Evolutionary conservation across 2,888 invertebrate species (phyloP), one percentile per base, ranked within the genome.

Genomic region (Lycocerus yunnanus): DNA sequence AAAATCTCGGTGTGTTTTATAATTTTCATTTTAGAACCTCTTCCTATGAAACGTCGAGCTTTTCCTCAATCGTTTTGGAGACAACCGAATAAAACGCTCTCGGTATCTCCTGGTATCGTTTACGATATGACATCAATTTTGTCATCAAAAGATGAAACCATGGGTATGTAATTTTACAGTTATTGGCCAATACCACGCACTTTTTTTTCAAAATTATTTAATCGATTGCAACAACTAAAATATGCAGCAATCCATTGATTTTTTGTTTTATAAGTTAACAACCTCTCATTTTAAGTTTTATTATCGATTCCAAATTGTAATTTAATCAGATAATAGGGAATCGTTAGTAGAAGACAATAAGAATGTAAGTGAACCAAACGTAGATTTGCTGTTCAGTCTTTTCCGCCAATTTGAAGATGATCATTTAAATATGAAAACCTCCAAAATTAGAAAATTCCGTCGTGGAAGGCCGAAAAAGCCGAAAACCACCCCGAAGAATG

Each of bases 61-160:
- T 83, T 89, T 72, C 89, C 89, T 10, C 87, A 87, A 80, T 89
- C 89, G 11, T 89, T 89, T 82, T 89, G 89, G 89, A 88, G 88
- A 81, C 89, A 89, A 78, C 89, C 89, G 3, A 89, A 89, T 79
- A 83, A 85, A 69, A 84, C 88, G 0, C 84, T 85, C 63, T 82
- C 84, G 20, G 83, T 87, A 27, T 87, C 88, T 0, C 89, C 88
- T 4, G 88, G 86, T 3, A 84, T 83, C 16, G 82, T 86, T 71
- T 87, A 86, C 77, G 86, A 87, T 13, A 84, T 86, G 18, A 82
- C 88, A 75, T 86, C 88, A 3, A 86, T 87, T 0, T 83, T 88
- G 66, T 59, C 66, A 10, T 74, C 75, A 43, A 72, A 76, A 58
- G 77, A 73, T 43, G 24, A 66, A 8, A 8, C 67, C 18, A 14